phyloP scores from a whole-genome alignment of 1,140 invertebrate genomes.

The Stratiolaelaps scimitus region DNA sequence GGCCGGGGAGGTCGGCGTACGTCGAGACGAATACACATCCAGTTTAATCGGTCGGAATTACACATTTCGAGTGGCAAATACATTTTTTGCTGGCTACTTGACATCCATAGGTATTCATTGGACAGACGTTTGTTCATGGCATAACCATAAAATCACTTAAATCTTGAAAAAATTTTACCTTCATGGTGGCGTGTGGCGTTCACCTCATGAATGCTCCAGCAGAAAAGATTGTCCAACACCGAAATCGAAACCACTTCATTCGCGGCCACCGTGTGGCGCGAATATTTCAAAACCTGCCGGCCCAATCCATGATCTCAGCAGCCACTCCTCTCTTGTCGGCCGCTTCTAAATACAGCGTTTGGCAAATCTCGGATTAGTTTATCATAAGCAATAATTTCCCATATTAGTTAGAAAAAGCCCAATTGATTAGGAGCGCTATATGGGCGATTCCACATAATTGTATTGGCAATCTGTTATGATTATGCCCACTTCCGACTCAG shows the following conservation, averaged over 20 bases:
- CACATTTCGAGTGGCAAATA: no score
- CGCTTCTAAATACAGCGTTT: no score
- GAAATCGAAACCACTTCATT: conserved; percentile 14
- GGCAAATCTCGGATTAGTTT: no score
- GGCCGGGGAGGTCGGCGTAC: neutral
- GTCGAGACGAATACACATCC: neutral
- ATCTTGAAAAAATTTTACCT: conserved; percentile 11
- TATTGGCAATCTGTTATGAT: no score
- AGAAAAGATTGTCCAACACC: neutral
- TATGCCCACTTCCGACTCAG: no score
- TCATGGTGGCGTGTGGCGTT: conserved; percentile 25
- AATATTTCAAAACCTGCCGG: neutral
- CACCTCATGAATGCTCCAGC: conserved; percentile 7
- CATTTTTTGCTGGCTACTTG: neutral
- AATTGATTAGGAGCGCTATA: no score
- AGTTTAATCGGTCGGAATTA: neutral
- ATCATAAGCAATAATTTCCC: no score
- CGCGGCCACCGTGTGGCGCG: neutral
- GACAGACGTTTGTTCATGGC: neutral
- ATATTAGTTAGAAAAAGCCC: no score
- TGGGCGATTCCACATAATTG: no score
- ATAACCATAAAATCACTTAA: neutral
- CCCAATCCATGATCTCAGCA: no score
- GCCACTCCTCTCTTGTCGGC: no score
- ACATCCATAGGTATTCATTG: neutral